These are phyloP conservation scores for Panagrolaimus sp. DNA, from an alignment of 1,140 invertebrate species.

Conservation along the genomic window DNA sequence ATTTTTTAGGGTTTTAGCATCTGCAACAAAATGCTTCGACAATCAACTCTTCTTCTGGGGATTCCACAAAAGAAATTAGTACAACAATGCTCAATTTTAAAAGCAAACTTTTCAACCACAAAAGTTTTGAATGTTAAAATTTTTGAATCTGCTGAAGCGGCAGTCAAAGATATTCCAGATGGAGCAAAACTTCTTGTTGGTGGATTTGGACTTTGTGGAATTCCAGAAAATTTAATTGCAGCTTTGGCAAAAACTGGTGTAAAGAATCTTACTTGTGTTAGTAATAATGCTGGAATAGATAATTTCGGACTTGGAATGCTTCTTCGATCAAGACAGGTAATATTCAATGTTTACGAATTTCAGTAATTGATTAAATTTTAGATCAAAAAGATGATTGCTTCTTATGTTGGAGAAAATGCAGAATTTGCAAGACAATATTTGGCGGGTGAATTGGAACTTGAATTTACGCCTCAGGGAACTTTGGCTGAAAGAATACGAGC, in stretches of 20 bases:
- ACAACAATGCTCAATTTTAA: too few species aligned
- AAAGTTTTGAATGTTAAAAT: constrained; percentile 64
- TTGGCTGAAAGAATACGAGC: constrained; percentile 85
- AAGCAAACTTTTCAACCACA: background rate
- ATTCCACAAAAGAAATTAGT: too few species aligned
- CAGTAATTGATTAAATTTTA: constrained; percentile 41
- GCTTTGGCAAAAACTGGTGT: constrained; percentile 72
- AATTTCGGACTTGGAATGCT: constrained; percentile 87
- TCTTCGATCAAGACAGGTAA: constrained; percentile 71
- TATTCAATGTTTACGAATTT: constrained; percentile 30
- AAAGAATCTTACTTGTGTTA: constrained; percentile 82
- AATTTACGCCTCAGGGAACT: constrained; percentile 90
- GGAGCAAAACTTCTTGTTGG: constrained; percentile 83
- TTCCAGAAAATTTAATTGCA: constrained; percentile 91
- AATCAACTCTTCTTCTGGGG: too few species aligned
- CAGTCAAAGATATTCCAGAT: constrained; percentile 77
- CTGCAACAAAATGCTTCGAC: too few species aligned
- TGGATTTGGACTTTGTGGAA: constrained; percentile 92
- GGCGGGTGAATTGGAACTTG: constrained; percentile 80
- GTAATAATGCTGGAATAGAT: constrained; percentile 80
- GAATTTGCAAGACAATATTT: constrained; percentile 93
- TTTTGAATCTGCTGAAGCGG: constrained; percentile 70
- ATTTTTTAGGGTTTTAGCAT: too few species aligned
- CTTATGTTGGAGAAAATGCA: constrained; percentile 96
- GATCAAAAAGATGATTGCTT: constrained; percentile 85